Conservation (phyloP, 2,113 vertebrate species). For the Puffinus mauretanicus region DNA sequence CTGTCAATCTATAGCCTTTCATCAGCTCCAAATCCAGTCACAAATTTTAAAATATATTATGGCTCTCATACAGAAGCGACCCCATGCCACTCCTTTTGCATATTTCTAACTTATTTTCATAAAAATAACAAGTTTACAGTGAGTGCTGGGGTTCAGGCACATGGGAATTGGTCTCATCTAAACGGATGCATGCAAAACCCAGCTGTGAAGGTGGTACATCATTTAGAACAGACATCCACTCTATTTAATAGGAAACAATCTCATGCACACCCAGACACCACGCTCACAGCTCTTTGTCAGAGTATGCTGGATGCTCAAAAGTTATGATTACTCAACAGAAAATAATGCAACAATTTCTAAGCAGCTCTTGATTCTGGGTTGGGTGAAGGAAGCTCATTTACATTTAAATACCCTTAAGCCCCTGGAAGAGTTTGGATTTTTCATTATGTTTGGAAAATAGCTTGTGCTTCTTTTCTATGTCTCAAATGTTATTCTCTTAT, state of each 20-base stretch:
- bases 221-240: background rate
- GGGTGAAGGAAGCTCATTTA: conserved; percentile 35
- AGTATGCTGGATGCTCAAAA: background rate
- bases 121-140: background rate
- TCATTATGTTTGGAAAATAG: conserved; percentile 31
- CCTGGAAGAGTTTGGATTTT: conserved; percentile 29
- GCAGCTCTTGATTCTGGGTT: background rate
- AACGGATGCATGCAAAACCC: background rate
- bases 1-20: background rate
- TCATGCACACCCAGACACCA: background rate
- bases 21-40: background rate
- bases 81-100: background rate
- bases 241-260: background rate
- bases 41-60: background rate
- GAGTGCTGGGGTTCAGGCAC: background rate
- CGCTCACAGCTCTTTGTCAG: background rate
- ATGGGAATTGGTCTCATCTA: background rate
- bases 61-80: background rate
- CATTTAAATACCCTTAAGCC: conserved; percentile 39
- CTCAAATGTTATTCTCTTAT: background rate
- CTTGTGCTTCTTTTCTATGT: background rate
- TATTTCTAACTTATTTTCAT: background rate
- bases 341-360: background rate
- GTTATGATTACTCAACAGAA: conserved; percentile 12
- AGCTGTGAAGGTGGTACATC: background rate